Percentiles rank a stretch among this genome's conserved stretches.
phyloP scores from a whole-genome alignment of 37 sponge, comb jelly and placozoan genomes.

The Chondrilla cf. caribensis region DNA sequence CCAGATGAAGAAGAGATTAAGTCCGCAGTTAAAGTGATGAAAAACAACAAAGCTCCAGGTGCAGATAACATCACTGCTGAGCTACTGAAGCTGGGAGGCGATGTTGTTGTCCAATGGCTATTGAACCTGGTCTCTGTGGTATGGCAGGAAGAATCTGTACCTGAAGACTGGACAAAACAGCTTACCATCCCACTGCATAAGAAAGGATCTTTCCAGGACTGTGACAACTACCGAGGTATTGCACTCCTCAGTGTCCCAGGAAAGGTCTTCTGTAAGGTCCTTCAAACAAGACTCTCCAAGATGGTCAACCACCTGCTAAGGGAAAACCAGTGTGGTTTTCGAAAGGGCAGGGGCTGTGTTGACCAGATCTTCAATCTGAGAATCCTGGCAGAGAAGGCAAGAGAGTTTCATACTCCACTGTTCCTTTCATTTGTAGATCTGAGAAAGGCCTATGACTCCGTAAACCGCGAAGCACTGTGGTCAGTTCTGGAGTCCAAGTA shows the following conservation, averaged over 20 bases:
- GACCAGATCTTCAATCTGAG: slow-evolving; percentile 31
- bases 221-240: slow-evolving; percentile 20
- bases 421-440: slow-evolving; percentile 14
- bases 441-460: slow-evolving; percentile 15
- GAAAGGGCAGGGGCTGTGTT: slow-evolving; percentile 13
- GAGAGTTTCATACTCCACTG: slow-evolving; percentile 17
- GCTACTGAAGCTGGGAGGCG: too few relatives aligned
- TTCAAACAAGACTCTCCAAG: background rate
- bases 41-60: background rate
- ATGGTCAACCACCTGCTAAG: background rate
- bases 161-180: background rate
- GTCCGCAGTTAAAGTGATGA: background rate
- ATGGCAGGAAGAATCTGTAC: too few relatives aligned
- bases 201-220: background rate
- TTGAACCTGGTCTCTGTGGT: too few relatives aligned
- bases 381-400: slow-evolving; percentile 7
- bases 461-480: background rate
- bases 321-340: slow-evolving; percentile 42
- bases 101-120: too few relatives aligned
- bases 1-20: background rate
- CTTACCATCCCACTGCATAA: slow-evolving; percentile 7
- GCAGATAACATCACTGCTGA: too few relatives aligned
- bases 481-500: background rate
- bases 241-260: slow-evolving; percentile 9
- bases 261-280: slow-evolving; percentile 25